Evolutionary conservation across 2,888 invertebrate genomes (phyloP).

Genomic region (Perdita meconis): DNA sequence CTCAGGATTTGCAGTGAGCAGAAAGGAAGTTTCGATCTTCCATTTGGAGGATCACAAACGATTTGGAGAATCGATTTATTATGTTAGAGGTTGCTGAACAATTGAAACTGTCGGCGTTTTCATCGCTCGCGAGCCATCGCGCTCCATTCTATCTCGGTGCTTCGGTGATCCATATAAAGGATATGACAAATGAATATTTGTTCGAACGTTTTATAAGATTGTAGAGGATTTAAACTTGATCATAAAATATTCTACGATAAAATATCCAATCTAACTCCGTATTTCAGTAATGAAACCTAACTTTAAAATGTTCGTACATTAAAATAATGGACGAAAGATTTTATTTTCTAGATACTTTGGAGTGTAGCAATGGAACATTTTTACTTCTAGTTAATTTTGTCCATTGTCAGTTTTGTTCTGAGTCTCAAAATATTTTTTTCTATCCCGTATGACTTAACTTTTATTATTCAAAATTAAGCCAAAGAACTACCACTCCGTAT

Average conservation of each 20-base stretch:
- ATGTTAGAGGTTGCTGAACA: not conserved
- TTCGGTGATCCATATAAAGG: slow-evolving; percentile 15
- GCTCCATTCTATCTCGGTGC: not conserved
- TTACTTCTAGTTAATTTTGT: too few species aligned
- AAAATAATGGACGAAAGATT: too few species aligned
- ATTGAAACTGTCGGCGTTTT: slow-evolving; percentile 13
- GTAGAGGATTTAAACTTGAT: not conserved
- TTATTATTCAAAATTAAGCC: too few species aligned
- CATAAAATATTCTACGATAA: not conserved
- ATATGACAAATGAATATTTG: not conserved
- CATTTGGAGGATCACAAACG: not conserved
- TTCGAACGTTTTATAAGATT: too few species aligned
- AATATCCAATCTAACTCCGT: not conserved
- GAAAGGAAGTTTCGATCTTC: not conserved
- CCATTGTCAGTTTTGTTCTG: too few species aligned
- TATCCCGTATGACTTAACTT: too few species aligned
- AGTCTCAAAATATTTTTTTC: too few species aligned
- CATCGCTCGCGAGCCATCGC: not conserved
- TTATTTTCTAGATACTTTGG: too few species aligned
- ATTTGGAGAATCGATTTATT: slow-evolving; percentile 1
- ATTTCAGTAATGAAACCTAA: too few species aligned
- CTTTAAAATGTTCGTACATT: too few species aligned
- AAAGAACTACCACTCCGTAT: too few species aligned
- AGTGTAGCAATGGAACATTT: too few species aligned
- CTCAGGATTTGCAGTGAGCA: not conserved